Evolutionary conservation across 2,113 vertebrate species (phyloP), one percentile per base, ranked within the genome.

Genomic region (Pagrus major): DNA sequence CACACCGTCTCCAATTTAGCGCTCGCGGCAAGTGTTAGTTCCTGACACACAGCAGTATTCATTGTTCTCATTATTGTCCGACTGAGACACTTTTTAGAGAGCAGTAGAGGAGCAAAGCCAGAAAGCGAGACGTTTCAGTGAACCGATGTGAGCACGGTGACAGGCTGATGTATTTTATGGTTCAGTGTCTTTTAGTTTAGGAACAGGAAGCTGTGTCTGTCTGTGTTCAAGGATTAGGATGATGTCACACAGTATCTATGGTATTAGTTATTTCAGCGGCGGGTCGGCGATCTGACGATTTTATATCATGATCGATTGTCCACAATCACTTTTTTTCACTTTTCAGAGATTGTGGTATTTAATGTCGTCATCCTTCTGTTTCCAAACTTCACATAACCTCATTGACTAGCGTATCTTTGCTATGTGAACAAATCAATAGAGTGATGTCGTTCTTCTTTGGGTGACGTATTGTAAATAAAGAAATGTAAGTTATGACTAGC

Each of bases 31-130:
- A 44, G 74, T 27, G 67, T 72, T 78, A 80, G 37, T 79, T 81
- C 76, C 75, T 85, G 80, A 89, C 90, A 87, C 76, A 84, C 37
- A 83, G 74, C 47, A 56, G 89, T 91, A 83, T 86, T 93, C 84
- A 91, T 92, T 73, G 80, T 80, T 89, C 84, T 93, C 90, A 91
- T 93, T 94, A 95, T 81, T 86, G 81, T 78, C 85, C 42, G 7
- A 65, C 78, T 51, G 81, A 93, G 88, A 81, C 83, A 76, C 74
- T 89, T 89, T 89, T 86, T 67, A 59, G 58, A 61, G 66, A 85
- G 73, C 71, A 58, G 59, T 51, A 65, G 58, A 69, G 69, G 74
- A 76, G 67, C 49, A 76, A 64, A 86, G 63, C 25, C 66, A 84
- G 4, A 29, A 31, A 87, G 68, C 35, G 44, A 63, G 81, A 68